These are phyloP conservation scores for Lamproptera curius DNA, from an alignment of 2,888 invertebrate species.

Conservation along the genomic window DNA sequence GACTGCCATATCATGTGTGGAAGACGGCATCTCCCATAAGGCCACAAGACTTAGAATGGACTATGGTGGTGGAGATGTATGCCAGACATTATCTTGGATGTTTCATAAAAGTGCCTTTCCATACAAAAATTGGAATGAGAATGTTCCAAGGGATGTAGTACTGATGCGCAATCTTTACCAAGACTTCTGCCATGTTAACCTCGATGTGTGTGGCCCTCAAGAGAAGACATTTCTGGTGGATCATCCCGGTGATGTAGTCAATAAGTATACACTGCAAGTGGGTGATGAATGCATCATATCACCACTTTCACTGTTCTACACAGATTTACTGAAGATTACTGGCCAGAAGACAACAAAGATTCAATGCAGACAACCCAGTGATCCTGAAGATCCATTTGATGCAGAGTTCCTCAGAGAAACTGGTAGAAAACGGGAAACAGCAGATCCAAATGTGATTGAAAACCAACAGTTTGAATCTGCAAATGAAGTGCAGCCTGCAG, in stretches of 20 bases:
- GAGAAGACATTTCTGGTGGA: slow-evolving; percentile 88
- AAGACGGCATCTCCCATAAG: slow-evolving; percentile 95
- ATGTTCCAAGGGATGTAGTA: slow-evolving; percentile 85
- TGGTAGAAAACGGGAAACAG: slow-evolving; percentile 78
- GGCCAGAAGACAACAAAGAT: slow-evolving; percentile 85
- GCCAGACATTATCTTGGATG: slow-evolving; percentile 92
- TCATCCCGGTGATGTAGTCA: slow-evolving; percentile 82
- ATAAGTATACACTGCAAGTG: slow-evolving; percentile 87
- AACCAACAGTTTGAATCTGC: slow-evolving; percentile 69
- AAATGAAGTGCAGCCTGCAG: slow-evolving; percentile 67
- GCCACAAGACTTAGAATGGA: slow-evolving; percentile 90
- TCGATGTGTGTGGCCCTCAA: slow-evolving; percentile 92
- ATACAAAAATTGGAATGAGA: slow-evolving; percentile 88
- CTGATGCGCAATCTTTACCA: slow-evolving; percentile 91
- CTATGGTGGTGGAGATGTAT: slow-evolving; percentile 95
- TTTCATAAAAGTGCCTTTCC: slow-evolving; percentile 94
- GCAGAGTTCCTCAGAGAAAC: slow-evolving; percentile 94
- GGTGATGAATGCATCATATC: slow-evolving; percentile 97
- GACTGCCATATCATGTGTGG: slow-evolving; percentile 96
- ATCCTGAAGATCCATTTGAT: slow-evolving; percentile 96
- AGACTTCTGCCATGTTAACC: slow-evolving; percentile 93
- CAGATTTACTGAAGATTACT: slow-evolving; percentile 92
- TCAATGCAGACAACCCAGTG: slow-evolving; percentile 84
- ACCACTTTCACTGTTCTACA: slow-evolving; percentile 91
- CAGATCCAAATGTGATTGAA: slow-evolving; percentile 57